phyloP scores from a whole-genome alignment of 2,888 invertebrate species.

The Apamea epomidion region DNA sequence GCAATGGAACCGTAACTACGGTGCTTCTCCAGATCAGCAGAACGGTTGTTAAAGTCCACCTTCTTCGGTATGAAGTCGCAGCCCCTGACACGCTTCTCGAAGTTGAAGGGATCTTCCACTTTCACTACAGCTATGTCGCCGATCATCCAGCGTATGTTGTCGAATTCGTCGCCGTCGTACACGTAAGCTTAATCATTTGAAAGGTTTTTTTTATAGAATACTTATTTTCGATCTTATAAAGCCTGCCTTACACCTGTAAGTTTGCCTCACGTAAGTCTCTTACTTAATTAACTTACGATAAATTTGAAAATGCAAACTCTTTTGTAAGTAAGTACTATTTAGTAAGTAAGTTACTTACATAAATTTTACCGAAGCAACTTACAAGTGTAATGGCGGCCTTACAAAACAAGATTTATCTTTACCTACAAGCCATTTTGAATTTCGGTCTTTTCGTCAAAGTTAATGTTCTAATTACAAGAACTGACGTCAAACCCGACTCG shows the following conservation, averaged over 20 bases:
- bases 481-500: background rate
- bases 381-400: too few species aligned
- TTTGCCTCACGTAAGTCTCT: too few species aligned
- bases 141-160: conserved; percentile 86
- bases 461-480: background rate
- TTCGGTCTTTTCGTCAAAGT: background rate
- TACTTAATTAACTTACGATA: too few species aligned
- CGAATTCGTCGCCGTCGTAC: conserved; percentile 81
- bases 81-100: conserved; percentile 77
- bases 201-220: conserved; percentile 2
- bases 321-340: too few species aligned
- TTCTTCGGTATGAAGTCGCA: conserved; percentile 82
- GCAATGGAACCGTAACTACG: conserved; percentile 75
- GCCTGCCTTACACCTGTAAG: too few species aligned
- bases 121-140: conserved; percentile 85
- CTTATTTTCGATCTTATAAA: background rate
- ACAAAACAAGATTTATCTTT: background rate
- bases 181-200: conserved; percentile 74
- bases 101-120: conserved; percentile 83
- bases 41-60: conserved; percentile 79
- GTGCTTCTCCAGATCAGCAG: conserved; percentile 73
- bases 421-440: background rate
- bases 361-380: too few species aligned
- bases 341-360: too few species aligned
- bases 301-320: too few species aligned